Base-by-base conservation (phyloP, 2,797 vertebrate genomes). In the Sebastolobus altivelis region DNA sequence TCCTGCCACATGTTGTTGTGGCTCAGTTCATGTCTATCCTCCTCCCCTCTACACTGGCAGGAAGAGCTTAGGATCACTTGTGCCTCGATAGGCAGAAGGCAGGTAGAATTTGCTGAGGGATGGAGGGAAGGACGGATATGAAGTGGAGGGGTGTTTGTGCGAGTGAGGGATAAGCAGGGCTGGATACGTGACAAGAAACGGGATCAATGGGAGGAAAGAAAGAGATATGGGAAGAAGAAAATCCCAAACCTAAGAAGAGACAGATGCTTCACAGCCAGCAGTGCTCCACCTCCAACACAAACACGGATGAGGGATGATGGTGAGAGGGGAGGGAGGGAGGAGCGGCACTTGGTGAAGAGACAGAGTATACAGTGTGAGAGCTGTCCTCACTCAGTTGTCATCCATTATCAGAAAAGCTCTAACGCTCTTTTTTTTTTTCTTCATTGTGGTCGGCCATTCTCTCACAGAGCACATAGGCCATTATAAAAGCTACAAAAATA, bases 101-200 rank as follows among this genome's bases (percentile, higher is more conserved):
- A 88, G 84, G 90, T 77, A 65, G 87, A 89, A 86, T 90, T 54
- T 88, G 75, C 87, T 61, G 78, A 91, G 87, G 87, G 72, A 84
- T 38, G 78, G 65, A 79, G 75, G 79, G 82, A 72, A 76, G 70
- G 79, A 56, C 33, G 73, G 87, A 77, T 59, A 63, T 76, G 80
- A 73, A 71, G 83, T 49, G 75, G 75, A 73, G 59, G 69, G 73
- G 40, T 85, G 86, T 83, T 88, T 89, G 87, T 89, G 89, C 74
- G 16, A 87, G 82, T 43, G 65, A 84, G 81, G 92, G 91, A 91
- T 93, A 92, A 92, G 89, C 87, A 74, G 85, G 75, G 81, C 87
- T 94, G 89, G 90, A 92, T 88, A 88, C 69, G 84, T 91, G 91
- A 94, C 90, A 94, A 91, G 84, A 81, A 92, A 92, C 6, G 33